Conservation (phyloP, 2,888 invertebrate species). For the Oxystoma pomonae region DNA sequence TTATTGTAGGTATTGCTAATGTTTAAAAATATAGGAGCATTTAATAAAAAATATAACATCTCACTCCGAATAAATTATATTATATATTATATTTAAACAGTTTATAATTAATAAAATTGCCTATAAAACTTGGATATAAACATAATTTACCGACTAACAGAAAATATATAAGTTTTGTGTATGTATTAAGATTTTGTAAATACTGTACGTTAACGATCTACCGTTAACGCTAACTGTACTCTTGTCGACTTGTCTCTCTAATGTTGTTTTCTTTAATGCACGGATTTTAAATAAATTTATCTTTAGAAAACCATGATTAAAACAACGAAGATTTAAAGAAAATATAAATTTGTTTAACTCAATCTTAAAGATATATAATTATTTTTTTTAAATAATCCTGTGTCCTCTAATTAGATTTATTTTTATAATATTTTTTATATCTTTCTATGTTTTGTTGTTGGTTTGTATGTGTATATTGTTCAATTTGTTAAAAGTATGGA, state of each 20-base stretch:
- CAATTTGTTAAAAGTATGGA: conserved; percentile 26
- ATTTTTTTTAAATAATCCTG: no score
- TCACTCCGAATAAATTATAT: neutral
- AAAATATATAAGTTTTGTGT: neutral
- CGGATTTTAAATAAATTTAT: no score
- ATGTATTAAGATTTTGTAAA: conserved; percentile 33
- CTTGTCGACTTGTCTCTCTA: conserved; percentile 20
- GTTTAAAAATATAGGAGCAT: neutral
- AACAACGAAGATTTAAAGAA: no score
- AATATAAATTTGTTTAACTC: no score
- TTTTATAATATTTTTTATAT: no score
- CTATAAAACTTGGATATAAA: neutral
- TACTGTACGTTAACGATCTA: conserved; percentile 37
- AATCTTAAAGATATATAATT: no score
- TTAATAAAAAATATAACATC: neutral
- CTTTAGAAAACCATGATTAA: no score
- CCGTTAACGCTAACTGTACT: neutral
- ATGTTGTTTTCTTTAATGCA: conserved; percentile 17
- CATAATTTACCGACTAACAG: no score
- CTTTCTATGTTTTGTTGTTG: conserved; percentile 17
- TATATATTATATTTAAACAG: neutral
- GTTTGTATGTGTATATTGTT: conserved; percentile 25
- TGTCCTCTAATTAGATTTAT: no score
- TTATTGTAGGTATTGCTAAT: neutral
- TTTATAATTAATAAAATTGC: no score